Evolutionary conservation across 2,113 vertebrate species (phyloP), one percentile per base, ranked within the genome.

Genomic region (Arenaria interpres): DNA sequence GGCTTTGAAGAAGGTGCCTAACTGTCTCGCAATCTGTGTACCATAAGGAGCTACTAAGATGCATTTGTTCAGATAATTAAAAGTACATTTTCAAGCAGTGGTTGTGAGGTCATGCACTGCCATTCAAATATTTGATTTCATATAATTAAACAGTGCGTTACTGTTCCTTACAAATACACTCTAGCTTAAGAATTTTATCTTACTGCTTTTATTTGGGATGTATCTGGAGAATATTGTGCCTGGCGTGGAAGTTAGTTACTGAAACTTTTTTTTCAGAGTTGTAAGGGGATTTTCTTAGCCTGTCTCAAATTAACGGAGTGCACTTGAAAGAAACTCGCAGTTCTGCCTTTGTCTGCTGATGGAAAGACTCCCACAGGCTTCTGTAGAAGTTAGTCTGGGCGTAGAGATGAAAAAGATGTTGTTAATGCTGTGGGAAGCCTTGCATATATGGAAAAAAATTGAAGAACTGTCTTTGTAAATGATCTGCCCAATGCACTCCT

Each of bases 91-190:
- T 76, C 89, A 76, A 89, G 78, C 81, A 79, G 46, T 56, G 73
- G 66, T 79, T 79, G 62, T 69, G 67, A 79, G 85, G 88, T 96
- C 74, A 50, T 54, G 81, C 57, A 53, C 57, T 89, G 59, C 75
- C 71, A 71, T 66, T 88, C 81, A 88, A 88, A 96, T 95, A 62
- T 88, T 73, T 95, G 75, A 85, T 93, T 96, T 93, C 81, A 37
- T 85, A 33, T 72, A 69, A 95, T 82, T 94, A 90, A 95, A 85
- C 68, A 63, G 30, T 60, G 30, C 48, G 54, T 81, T 67, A 43
- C 64, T 85, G 51, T 69, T 88, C 85, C 63, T 88, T 79, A 41
- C 22, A 62, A 82, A 89, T n/a, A 32, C 18, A 10, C 53, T 88
- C 78, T 76, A 14, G 75, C 81, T 94, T 35, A 79, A 83, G 63